Conservation (phyloP, 2,888 invertebrate genomes). For the Pandemis heparana region DNA sequence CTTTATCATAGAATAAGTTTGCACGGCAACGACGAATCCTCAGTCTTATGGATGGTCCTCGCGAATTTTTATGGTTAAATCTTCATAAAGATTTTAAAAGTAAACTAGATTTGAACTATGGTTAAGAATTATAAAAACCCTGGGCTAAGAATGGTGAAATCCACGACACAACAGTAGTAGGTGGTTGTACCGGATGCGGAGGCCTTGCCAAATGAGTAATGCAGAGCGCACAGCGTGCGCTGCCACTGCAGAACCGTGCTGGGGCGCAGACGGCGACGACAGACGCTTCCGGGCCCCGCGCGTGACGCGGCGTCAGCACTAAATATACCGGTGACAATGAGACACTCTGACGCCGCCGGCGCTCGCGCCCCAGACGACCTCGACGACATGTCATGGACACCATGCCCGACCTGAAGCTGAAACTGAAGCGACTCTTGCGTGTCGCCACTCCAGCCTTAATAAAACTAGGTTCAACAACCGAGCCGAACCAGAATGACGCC, state of each 20-base stretch:
- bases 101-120: not conserved
- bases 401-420: slow-evolving; percentile 63
- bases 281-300: slow-evolving; percentile 69
- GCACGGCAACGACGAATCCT: too few species aligned
- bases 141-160: not conserved
- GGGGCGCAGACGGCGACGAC: slow-evolving; percentile 61
- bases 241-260: slow-evolving; percentile 48
- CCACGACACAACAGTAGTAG: not conserved
- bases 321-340: slow-evolving; percentile 74
- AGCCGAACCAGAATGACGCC: slow-evolving; percentile 69
- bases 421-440: slow-evolving; percentile 58
- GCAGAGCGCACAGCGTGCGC: slow-evolving; percentile 46
- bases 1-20: too few species aligned
- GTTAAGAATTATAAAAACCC: not conserved
- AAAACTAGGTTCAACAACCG: slow-evolving; percentile 81
- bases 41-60: too few species aligned
- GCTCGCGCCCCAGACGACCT: slow-evolving; percentile 48
- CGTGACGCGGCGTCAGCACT: slow-evolving; percentile 66
- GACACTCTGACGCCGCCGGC: slow-evolving; percentile 66
- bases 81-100: too few species aligned
- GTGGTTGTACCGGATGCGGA: slow-evolving; percentile 46
- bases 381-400: slow-evolving; percentile 41
- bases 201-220: slow-evolving; percentile 62
- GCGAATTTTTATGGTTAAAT: too few species aligned
- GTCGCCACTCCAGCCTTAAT: slow-evolving; percentile 64